Conservation (phyloP, 2,797 vertebrate genomes). For the Notolabrus celidotus region DNA sequence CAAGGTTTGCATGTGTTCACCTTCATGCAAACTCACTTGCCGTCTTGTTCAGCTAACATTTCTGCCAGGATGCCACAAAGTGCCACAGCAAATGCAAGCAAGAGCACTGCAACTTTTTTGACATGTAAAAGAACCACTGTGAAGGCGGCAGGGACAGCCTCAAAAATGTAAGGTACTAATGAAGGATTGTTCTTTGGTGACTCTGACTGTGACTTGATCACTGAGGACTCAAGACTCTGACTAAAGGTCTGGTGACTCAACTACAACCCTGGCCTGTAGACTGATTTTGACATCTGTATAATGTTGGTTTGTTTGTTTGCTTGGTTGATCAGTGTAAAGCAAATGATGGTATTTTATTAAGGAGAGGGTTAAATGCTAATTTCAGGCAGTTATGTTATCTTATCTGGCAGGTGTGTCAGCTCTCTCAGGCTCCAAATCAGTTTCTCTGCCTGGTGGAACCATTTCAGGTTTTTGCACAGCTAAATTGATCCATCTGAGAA, state of each 20-base stretch:
- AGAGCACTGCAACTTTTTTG: too few species aligned
- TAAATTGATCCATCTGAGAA: conserved; percentile 74
- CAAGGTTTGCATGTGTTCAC: too few species aligned
- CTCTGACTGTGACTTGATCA: too few species aligned
- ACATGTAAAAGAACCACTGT: too few species aligned
- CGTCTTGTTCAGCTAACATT: too few species aligned
- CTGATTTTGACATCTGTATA: background rate
- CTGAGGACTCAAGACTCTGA: background rate
- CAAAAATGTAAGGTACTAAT: too few species aligned
- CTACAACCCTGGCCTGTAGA: too few species aligned
- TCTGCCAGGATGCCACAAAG: too few species aligned
- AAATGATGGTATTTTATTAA: background rate
- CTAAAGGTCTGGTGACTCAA: background rate
- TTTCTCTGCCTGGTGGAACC: conserved; percentile 52
- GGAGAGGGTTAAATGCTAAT: conserved; percentile 58
- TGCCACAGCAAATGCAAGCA: too few species aligned
- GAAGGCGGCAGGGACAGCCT: too few species aligned
- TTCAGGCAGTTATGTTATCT: conserved; percentile 48
- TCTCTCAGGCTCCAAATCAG: conserved; percentile 56
- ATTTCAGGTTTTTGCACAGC: conserved; percentile 61
- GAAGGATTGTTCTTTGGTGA: too few species aligned
- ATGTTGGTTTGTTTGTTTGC: conserved; percentile 11
- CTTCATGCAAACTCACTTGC: too few species aligned
- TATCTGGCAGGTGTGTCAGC: conserved; percentile 55
- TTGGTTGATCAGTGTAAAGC: background rate